Base-by-base conservation (phyloP, 2,888 invertebrate genomes). In the Hypselothyrea guttata region DNA sequence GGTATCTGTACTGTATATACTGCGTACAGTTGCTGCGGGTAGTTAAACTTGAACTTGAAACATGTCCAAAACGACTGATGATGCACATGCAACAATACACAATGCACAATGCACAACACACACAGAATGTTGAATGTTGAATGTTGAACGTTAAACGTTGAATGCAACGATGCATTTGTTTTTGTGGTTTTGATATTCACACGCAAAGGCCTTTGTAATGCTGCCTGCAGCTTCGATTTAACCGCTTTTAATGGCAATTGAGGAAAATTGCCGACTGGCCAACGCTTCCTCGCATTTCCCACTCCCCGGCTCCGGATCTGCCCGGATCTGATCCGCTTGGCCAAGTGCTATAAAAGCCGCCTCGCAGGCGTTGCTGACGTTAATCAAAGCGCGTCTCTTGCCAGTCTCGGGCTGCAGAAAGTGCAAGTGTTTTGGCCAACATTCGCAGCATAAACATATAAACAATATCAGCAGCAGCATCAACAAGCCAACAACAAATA, bases 1-100 rank as follows among this genome's bases (percentile, higher is more conserved):
- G 5, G 22, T 22, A 22, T n/a, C 22, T 2, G 22, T 22, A 22
- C 2, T 22, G n/a, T 22, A 5, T 22, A 4, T 4, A 22, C 22
- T 22, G 22, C n/a, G n/a, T 22, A 22, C 22, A 5, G 3, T 42
- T 12, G 16, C n/a, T 8, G 37, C 16, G n/a, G 1, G 11, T 41
- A 42, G 22, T 42, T 71, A 69, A 81, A 86, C 86, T 86, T 81
- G 86, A 81, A 81, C 81, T 81, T 81, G 84, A 84, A 63, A 53
- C 49, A 47, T 54, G 57, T 51, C 67, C 59, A 52, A 64, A 56
- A 53, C 37, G 37, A 40, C 27, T 40, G 40, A 47, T 35, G 56
- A 15, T 41, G 62, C 59, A 48, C 78, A 61, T 68, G 78, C 75
- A 75, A 65, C 73, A 68, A 58, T 60, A 44, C 51, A 65, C 73